phyloP scores from a whole-genome alignment of 2,113 vertebrate species.

The Salvelinus fontinalis region DNA sequence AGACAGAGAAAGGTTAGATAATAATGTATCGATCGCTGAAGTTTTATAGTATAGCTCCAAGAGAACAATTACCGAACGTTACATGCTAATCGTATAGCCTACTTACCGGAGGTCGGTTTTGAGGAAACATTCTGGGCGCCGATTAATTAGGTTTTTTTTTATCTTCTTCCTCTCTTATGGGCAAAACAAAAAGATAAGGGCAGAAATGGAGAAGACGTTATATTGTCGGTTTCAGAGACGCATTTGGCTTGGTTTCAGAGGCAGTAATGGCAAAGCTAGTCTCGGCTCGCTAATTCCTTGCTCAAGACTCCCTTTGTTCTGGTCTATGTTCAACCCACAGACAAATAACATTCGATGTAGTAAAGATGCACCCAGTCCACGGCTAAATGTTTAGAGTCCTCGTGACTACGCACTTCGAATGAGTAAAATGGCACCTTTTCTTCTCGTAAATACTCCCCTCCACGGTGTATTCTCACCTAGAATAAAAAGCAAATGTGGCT shows the following conservation, averaged over 20 bases:
- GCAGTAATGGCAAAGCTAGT: constrained; percentile 53
- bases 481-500: constrained; percentile 47
- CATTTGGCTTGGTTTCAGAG: constrained; percentile 69
- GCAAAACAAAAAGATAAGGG: constrained; percentile 50
- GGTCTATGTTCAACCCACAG: constrained; percentile 59
- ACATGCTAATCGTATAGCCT: constrained; percentile 20
- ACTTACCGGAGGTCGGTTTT: constrained; percentile 88
- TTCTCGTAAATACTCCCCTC: constrained; percentile 29
- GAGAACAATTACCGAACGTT: constrained; percentile 3
- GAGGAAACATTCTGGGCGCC: constrained; percentile 82
- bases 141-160: constrained; percentile 44
- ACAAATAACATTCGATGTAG: constrained; percentile 50
- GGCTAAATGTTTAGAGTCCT: constrained; percentile 42
- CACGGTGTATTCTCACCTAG: constrained; percentile 35
- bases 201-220: constrained; percentile 49
- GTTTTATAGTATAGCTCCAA: neutral
- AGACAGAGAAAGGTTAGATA: neutral
- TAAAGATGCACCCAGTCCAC: constrained; percentile 49
- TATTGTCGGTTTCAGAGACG: constrained; percentile 62
- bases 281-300: constrained; percentile 70
- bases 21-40: neutral
- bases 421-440: constrained; percentile 25
- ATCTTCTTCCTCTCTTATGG: constrained; percentile 35
- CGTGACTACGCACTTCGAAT: constrained; percentile 50
- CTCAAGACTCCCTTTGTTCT: constrained; percentile 78